Evolutionary conservation across 2,797 vertebrate genomes (phyloP), one percentile per base, ranked within the genome.

Genomic region (Paedocypris micromegethes): DNA sequence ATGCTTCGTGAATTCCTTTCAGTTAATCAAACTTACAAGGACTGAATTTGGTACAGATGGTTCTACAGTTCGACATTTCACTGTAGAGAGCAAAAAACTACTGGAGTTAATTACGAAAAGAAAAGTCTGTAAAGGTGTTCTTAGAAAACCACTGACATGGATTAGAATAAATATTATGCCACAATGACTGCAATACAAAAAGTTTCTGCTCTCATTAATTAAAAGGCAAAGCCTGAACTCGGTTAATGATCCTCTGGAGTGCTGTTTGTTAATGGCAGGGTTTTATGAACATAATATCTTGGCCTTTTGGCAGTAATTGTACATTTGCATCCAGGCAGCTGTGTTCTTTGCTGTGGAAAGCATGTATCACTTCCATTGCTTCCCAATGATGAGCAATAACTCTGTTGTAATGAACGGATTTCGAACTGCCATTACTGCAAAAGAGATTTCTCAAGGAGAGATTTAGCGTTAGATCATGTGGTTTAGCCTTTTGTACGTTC

Each of bases 321-420:
- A 76, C 55, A 72, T 78, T 72, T 76, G 68, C 63, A 47, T 78
- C 67, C 72, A 72, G 74, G 64, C 72, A 60, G 65, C 77, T 69
- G 62, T 51, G 41, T 60, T 45, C 61, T 75, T 70, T 75, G 46
- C 45, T 72, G 58, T 64, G 68, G 58, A 73, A 51, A 59, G 52
- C 54, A 71, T 72, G 62, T 52, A 66, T 75, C 73, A 68, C 56
- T 53, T 57, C 49, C 53, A 38, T 9, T 60, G 64, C 59, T 68
- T 38, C 64, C 66, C 52, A 58, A 63, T 53, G 60, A 73, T 57
- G 52, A 64, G 68, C 65, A 9, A 52, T 59, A 66, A 62, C 60
- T 73, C 58, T 9, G 3, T 37, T 43, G 60, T 54, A 73, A 68
- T 67, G 46, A 66, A 66, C 50, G 5, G 50, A 55, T 52, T 49